Evolutionary conservation across 2,113 vertebrate species (phyloP), one percentile per base, ranked within the genome.

Genomic region (Menura novaehollandiae): DNA sequence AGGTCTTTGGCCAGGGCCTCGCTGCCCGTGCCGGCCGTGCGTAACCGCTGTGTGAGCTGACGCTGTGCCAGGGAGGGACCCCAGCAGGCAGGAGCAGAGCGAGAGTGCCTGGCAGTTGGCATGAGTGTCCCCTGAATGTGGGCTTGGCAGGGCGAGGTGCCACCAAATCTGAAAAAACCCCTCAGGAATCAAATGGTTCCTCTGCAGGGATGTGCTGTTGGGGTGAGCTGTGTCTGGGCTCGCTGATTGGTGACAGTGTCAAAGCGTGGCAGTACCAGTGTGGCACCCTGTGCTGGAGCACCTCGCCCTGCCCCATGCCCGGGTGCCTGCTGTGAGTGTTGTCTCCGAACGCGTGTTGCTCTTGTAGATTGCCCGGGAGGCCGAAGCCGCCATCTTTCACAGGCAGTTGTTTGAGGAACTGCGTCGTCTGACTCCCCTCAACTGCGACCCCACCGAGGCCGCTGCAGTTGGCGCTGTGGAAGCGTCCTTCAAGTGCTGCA

Each of bases 401-500:
- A 99, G 99, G 98, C 99, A 99, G 94, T 98, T 99, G 97, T 99
- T 99, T 59, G 99, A 99, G 98, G 99, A 99, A 92, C 98, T 99
- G 93, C 98, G 99, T n/a, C 99, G 99, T 59, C 98, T 98, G 96
- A 97, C 98, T 47, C 98, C 99, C 90, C 98, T 99, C 97, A 99
- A 99, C 95, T 99, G 98, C 28, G 99, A 99, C 97, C 99, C 99
- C 97, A 99, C 99, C 41, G 99, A 99, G 98, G 97, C 99, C 0
- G 98, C 99, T 7, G 99, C 99, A 80, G 99, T 99, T 80, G 99
- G 99, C 35, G 98, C 99, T 59, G 99, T 99, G 67, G 99, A 99
- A 98, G 98, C 99, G 56, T 99, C 99, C 89, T 99, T 99, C 98
- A 99, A 99, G 98, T 99, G 99, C 98, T 99, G 98, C 95, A 99